Evolutionary conservation across 2,113 vertebrate genomes (phyloP).

Genomic region (Microcebus tavaratra): DNA sequence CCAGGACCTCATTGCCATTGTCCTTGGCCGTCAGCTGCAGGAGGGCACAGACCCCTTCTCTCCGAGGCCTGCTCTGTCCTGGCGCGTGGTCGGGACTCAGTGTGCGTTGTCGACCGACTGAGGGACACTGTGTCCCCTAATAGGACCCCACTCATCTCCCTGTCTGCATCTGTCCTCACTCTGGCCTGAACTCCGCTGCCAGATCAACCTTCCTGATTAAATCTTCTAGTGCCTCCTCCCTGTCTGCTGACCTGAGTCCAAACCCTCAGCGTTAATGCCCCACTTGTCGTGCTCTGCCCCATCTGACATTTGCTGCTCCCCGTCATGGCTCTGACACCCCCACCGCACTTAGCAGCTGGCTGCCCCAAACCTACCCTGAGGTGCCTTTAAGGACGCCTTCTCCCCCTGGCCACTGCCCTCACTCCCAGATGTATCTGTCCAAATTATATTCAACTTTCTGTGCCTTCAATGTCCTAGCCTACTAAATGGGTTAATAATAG

Average conservation of each 20-base stretch:
- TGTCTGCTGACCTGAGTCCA: neutral
- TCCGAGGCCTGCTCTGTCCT: neutral
- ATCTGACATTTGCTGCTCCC: neutral
- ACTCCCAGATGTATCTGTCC: neutral
- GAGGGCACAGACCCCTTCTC: neutral
- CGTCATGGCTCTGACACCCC: neutral
- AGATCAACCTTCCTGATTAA: neutral
- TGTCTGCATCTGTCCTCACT: neutral
- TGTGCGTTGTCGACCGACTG: neutral
- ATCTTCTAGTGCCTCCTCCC: neutral
- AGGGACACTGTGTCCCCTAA: neutral
- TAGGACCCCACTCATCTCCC: neutral
- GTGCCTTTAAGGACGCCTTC: neutral
- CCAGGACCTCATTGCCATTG: neutral
- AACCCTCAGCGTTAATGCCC: neutral
- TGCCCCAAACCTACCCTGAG: neutral
- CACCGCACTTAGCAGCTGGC: neutral
- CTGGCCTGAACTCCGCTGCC: neutral
- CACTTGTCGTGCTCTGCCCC: neutral
- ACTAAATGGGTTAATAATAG: neutral
- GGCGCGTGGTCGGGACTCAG: neutral
- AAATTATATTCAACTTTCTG: neutral
- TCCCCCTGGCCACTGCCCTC: neutral
- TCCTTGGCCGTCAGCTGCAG: neutral
- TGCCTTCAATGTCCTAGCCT: neutral